Percentiles rank a stretch among this genome's conserved stretches.
phyloP scores from a whole-genome alignment of 2,113 vertebrate genomes.

The Spea bombifrons region DNA sequence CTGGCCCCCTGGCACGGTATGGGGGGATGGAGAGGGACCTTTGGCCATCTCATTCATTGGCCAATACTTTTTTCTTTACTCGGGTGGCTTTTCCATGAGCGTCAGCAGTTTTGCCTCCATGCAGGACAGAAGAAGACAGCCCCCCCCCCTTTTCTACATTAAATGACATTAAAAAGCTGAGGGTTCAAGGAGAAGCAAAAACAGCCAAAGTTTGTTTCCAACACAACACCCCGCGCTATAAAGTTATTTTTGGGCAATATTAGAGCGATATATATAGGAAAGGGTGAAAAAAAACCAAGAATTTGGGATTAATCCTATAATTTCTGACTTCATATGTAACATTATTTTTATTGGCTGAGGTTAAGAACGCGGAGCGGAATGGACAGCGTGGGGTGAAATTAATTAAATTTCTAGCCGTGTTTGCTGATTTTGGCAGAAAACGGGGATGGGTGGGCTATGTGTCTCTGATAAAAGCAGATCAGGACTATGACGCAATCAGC shows the following conservation, averaged over 20 bases:
- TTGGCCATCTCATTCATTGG: no score
- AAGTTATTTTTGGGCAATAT: not conserved
- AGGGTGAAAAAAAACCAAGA: constrained; percentile 3
- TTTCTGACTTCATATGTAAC: constrained; percentile 25
- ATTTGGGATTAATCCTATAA: constrained; percentile 29
- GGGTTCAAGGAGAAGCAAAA: not conserved
- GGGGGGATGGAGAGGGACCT: no score
- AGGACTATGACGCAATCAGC: no score
- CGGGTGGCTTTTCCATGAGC: no score
- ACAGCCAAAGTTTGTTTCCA: not conserved
- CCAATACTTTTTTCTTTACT: no score
- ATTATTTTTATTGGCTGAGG: constrained; percentile 29
- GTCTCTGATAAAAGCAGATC: no score
- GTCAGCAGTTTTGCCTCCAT: no score
- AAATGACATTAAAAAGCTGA: not conserved
- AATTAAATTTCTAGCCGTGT: constrained; percentile 40
- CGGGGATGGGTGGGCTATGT: not conserved
- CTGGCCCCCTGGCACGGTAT: no score
- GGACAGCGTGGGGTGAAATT: constrained; percentile 38
- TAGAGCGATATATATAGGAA: not conserved
- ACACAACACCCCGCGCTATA: not conserved
- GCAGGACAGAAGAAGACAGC: no score
- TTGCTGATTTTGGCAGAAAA: constrained; percentile 37
- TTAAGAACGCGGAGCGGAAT: not conserved
- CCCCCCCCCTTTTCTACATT: no score